phyloP scores from a whole-genome alignment of 2,888 invertebrate species.

The Piscicola geometra region DNA sequence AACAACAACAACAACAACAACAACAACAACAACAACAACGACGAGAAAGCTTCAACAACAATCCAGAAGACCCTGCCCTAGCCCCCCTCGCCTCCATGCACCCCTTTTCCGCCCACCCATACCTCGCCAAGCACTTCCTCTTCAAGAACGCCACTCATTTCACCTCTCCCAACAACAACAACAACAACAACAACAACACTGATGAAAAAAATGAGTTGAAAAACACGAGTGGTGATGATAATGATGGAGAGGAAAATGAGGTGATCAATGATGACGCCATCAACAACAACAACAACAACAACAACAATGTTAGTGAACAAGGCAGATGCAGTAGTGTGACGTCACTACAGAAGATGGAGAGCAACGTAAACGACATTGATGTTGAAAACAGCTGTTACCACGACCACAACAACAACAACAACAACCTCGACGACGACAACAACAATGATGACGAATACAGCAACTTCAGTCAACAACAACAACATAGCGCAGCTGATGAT shows the following conservation, averaged over 20 bases:
- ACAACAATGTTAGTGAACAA: no score
- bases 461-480: slow-evolving; percentile 21
- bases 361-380: slow-evolving; percentile 12
- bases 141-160: not conserved
- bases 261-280: not conserved
- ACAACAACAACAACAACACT: not conserved
- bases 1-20: slow-evolving; percentile 12
- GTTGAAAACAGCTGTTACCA: slow-evolving; percentile 11
- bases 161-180: slow-evolving; percentile 9
- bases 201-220: not conserved
- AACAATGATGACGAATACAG: slow-evolving; percentile 5
- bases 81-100: slow-evolving; percentile 18
- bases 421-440: not conserved
- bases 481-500: not conserved
- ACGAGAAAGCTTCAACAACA: not conserved
- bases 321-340: no score
- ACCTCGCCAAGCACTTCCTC: slow-evolving; percentile 8
- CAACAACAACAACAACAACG: not conserved
- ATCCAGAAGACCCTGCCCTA: slow-evolving; percentile 21
- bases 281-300: no score
- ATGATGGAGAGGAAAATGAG: slow-evolving; percentile 8
- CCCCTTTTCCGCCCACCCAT: not conserved
- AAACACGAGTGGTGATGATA: not conserved
- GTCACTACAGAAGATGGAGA: not conserved
- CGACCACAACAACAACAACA: not conserved